phyloP scores from a whole-genome alignment of 1,140 invertebrate genomes.

The Andrena cerasifolii region DNA sequence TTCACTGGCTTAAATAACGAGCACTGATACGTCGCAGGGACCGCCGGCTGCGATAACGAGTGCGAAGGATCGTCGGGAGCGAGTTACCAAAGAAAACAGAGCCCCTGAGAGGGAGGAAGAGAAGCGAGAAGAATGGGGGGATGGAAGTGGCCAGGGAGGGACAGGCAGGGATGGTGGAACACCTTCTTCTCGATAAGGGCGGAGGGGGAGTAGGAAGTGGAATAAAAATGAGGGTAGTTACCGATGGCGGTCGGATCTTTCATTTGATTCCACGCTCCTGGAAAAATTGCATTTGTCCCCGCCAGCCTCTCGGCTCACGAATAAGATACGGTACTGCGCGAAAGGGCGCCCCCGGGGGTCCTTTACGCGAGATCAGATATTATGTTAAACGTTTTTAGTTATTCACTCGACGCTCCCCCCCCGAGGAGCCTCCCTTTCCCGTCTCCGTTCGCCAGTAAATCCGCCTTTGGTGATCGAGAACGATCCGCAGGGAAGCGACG shows the following conservation, averaged over 20 bases:
- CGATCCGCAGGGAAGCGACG: constrained; percentile 61
- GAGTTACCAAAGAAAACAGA: background rate
- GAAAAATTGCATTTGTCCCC: constrained; percentile 74
- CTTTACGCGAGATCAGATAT: constrained; percentile 74
- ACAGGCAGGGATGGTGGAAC: background rate
- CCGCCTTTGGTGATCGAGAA: constrained; percentile 71
- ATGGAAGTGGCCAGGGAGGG: constrained; percentile 13
- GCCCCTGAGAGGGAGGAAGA: background rate
- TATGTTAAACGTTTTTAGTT: constrained; percentile 77
- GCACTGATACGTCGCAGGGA: constrained; percentile 40
- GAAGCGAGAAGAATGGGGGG: background rate
- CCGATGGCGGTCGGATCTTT: constrained; percentile 71
- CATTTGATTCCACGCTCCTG: constrained; percentile 69
- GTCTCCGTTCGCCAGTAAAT: constrained; percentile 14
- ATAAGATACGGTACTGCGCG: constrained; percentile 62
- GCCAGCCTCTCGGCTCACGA: constrained; percentile 65
- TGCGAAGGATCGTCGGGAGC: background rate
- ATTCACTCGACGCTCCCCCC: constrained; percentile 71
- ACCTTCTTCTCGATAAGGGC: background rate
- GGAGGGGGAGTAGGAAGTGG: constrained; percentile 27
- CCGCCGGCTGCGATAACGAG: constrained; percentile 24
- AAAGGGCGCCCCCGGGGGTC: constrained; percentile 67
- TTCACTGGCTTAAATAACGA: constrained; percentile 42
- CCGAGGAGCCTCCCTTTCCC: constrained; percentile 1
- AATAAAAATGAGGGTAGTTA: constrained; percentile 70